Percentiles rank a stretch among this genome's conserved stretches.
These are phyloP conservation scores for silkworm (Bombyx mori) DNA, from an alignment of 1,140 invertebrate species.

Conservation along the genomic window ASM3026992v2 NC_085111.1:11738001-11738500, in stretches of 20 bases:
- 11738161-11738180: constrained; percentile 1
- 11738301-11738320: not conserved
- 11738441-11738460: too few species aligned
- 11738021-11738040: constrained; percentile 62
- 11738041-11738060: constrained; percentile 51
- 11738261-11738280: not conserved
- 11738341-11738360: constrained; percentile 1
- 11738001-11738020: constrained; percentile 57
- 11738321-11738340: not conserved
- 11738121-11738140: constrained; percentile 48
- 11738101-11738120: constrained; percentile 59
- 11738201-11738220: constrained; percentile 31
- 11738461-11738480: too few species aligned
- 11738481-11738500: too few species aligned
- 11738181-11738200: constrained; percentile 5
- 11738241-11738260: constrained; percentile 20
- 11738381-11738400: not conserved
- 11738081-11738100: constrained; percentile 47
- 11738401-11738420: too few species aligned
- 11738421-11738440: too few species aligned
- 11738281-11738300: not conserved
- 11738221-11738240: constrained; percentile 28
- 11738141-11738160: constrained; percentile 11
- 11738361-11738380: not conserved
- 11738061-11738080: constrained; percentile 52